These are phyloP conservation scores for Psittacula derbiana DNA, from an alignment of 2,797 vertebrate genomes.

Conservation along the genomic window DNA sequence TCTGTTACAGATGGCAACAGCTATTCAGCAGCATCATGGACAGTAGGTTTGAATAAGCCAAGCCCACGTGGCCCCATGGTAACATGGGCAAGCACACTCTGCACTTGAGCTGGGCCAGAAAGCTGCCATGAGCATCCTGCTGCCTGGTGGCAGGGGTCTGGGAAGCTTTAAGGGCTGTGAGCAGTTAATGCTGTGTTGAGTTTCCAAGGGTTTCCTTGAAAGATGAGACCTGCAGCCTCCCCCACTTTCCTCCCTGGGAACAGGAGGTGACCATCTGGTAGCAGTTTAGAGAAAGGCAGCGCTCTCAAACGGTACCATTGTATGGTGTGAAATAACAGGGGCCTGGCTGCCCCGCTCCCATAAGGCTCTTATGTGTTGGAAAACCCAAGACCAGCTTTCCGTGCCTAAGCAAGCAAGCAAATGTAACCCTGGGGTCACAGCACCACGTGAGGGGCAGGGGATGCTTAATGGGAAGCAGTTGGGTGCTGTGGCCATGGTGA, in stretches of 20 bases:
- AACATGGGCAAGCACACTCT: rapidly evolving
- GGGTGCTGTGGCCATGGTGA: rapidly evolving
- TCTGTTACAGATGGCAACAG: background rate
- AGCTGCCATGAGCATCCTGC: background rate
- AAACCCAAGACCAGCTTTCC: constrained; percentile 20
- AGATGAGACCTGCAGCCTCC: constrained; percentile 54
- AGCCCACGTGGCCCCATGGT: rapidly evolving
- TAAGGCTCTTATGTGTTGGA: background rate
- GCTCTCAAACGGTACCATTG: constrained; percentile 54
- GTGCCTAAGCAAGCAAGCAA: constrained; percentile 60
- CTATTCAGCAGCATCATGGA: rapidly evolving
- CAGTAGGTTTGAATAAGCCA: background rate
- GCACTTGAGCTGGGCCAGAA: background rate
- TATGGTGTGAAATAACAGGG: constrained; percentile 14
- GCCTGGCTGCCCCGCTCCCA: constrained; percentile 18
- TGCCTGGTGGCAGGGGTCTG: background rate
- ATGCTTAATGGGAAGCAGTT: constrained; percentile 54
- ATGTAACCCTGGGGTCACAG: constrained; percentile 37
- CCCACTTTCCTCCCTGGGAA: constrained; percentile 38
- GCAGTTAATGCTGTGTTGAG: background rate
- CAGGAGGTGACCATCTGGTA: constrained; percentile 68
- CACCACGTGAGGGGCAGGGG: background rate
- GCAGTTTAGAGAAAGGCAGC: constrained; percentile 38
- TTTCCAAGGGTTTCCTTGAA: constrained; percentile 44
- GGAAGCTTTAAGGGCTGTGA: background rate